Conservation (phyloP, 2,888 invertebrate species). For the Uloborus plumipes region DNA sequence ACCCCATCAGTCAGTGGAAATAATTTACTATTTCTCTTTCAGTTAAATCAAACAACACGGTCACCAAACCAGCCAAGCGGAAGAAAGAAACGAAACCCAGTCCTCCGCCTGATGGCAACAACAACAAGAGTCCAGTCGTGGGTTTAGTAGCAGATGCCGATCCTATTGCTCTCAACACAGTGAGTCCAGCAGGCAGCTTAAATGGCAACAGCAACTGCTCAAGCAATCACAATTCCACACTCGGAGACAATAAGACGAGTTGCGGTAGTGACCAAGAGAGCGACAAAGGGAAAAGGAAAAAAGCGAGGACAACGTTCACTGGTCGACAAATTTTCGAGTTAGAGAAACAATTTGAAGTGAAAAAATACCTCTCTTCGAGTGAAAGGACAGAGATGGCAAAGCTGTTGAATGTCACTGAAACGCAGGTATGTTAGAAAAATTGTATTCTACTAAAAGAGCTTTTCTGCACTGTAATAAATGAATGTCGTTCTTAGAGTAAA, state of each 20-base stretch:
- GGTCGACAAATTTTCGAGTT: slow-evolving; percentile 96
- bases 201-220: slow-evolving; percentile 56
- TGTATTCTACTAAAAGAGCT: no score
- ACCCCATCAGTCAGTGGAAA: background rate
- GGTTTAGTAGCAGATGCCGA: slow-evolving; percentile 23
- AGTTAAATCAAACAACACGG: slow-evolving; percentile 40
- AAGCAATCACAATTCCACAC: slow-evolving; percentile 32
- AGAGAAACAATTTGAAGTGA: slow-evolving; percentile 94
- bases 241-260: slow-evolving; percentile 35
- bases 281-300: slow-evolving; percentile 73
- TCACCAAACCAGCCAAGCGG: slow-evolving; percentile 33
- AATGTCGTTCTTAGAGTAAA: no score
- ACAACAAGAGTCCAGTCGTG: slow-evolving; percentile 45
- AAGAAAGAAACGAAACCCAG: slow-evolving; percentile 47
- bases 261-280: slow-evolving; percentile 54
- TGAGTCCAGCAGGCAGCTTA: slow-evolving; percentile 35
- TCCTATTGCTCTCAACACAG: slow-evolving; percentile 10
- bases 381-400: slow-evolving; percentile 96
- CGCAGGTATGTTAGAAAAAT: slow-evolving; percentile 81
- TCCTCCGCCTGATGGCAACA: slow-evolving; percentile 43
- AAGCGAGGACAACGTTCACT: slow-evolving; percentile 94
- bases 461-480: no score
- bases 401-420: slow-evolving; percentile 92
- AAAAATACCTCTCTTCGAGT: slow-evolving; percentile 95
- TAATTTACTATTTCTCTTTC: slow-evolving; percentile 12